A percentile compares a stretch with the other conserved stretches of the same genome.
These are phyloP conservation scores for Pseudochaenichthys georgianus DNA, from an alignment of 2,797 vertebrate genomes.

Conservation along the genomic window DNA sequence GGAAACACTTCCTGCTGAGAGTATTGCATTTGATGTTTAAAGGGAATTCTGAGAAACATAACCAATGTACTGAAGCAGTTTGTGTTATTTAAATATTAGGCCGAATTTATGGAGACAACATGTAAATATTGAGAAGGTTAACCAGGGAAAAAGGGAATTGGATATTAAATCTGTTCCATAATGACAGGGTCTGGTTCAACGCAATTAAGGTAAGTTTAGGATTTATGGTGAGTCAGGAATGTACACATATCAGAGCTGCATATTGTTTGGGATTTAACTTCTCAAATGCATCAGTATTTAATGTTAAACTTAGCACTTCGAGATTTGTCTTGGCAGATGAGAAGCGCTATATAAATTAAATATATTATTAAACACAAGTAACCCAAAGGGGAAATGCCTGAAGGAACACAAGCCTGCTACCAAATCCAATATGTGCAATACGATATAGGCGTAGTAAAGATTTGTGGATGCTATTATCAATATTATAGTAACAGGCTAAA, in stretches of 20 bases:
- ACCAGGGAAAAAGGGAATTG: too few relatives aligned
- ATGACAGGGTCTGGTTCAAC: neutral
- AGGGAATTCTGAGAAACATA: neutral
- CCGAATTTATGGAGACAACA: neutral
- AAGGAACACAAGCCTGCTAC: neutral
- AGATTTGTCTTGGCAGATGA: too few relatives aligned
- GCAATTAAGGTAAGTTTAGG: neutral
- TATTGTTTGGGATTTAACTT: neutral
- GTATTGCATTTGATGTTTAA: neutral
- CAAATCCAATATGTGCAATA: neutral
- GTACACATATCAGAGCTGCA: neutral
- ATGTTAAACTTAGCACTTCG: neutral
- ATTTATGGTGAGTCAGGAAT: neutral
- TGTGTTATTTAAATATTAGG: neutral
- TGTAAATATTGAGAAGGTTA: slow-evolving; percentile 1
- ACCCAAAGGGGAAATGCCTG: too few relatives aligned
- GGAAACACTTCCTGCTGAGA: neutral
- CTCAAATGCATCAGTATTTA: neutral
- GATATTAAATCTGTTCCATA: neutral
- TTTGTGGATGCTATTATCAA: neutral
- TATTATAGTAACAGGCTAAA: neutral
- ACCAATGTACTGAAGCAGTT: neutral
- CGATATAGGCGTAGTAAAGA: neutral
- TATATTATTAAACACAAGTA: neutral
- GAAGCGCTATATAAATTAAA: too few relatives aligned